Percentiles rank a stretch among this genome's conserved stretches.
These are phyloP conservation scores for Nymphalis io DNA, from an alignment of 1,140 invertebrate genomes.

Conservation along the genomic window DNA sequence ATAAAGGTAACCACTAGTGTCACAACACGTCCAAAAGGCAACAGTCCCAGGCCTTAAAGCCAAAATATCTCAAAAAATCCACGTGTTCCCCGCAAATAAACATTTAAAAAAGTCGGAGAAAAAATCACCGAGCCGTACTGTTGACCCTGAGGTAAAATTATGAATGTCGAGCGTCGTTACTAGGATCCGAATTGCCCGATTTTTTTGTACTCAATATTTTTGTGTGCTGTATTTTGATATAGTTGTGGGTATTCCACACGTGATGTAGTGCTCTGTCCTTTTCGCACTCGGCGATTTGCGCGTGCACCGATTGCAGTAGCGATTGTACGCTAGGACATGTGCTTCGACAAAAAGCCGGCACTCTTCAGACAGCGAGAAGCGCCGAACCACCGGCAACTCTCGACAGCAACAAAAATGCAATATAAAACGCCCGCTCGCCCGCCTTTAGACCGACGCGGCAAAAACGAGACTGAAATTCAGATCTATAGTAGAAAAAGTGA, in stretches of 20 bases:
- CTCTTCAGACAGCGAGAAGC: conserved; percentile 45
- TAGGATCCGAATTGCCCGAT: conserved; percentile 77
- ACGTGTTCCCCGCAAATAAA: conserved; percentile 72
- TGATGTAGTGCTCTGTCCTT: conserved; percentile 62
- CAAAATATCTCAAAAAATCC: conserved; percentile 75
- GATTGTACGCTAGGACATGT: conserved; percentile 62
- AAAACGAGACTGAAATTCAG: conserved; percentile 81
- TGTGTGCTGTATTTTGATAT: conserved; percentile 71
- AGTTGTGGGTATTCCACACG: conserved; percentile 71
- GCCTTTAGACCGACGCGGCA: conserved; percentile 78
- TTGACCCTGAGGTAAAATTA: conserved; percentile 77
- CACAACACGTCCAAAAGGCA: conserved; percentile 79
- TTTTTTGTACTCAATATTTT: conserved; percentile 79
- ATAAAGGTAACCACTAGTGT: conserved; percentile 76
- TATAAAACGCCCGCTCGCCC: conserved; percentile 73
- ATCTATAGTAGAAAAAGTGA: conserved; percentile 82
- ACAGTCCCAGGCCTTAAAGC: conserved; percentile 69
- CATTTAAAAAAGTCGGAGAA: conserved; percentile 76
- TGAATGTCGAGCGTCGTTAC: conserved; percentile 76
- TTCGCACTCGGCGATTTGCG: conserved; percentile 66
- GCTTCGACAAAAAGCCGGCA: conserved; percentile 64
- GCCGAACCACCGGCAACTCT: conserved; percentile 48
- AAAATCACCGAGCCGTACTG: conserved; percentile 69
- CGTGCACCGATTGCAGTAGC: conserved; percentile 59
- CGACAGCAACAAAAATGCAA: conserved; percentile 69